Evolutionary conservation across 2,113 vertebrate species (phyloP), one percentile per base, ranked within the genome.

Genomic region (Dasyornis broadbenti): DNA sequence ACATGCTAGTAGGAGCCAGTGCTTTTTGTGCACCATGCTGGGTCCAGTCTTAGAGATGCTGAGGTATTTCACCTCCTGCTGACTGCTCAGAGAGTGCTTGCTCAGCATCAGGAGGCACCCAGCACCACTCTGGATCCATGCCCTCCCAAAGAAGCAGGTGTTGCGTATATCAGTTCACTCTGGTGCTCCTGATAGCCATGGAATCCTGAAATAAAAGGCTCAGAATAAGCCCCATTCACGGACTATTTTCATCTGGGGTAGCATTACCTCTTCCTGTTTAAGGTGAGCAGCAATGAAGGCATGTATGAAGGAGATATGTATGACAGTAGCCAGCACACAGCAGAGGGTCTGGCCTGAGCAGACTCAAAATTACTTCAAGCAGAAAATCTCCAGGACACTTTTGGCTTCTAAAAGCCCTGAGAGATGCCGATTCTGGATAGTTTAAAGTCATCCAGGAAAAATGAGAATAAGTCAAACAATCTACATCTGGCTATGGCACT

Each of bases 41-140:
- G 37, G 90, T 35, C 56, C 40, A 68, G 47, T 57, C 20, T 49
- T 60, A 68, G 49, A 83, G 64, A 86, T 83, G 40, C 68, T 89
- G 69, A 75, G 45, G 28, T 84, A 87, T 94, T 95, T 95, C 47
- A 69, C 35, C 44, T 94, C 80, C 83, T 64, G 63, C 71, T 85
- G 82, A 66, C 35, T 65, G 18, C 35, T 49, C 39, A 45, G 63
- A 75, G 11, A 18, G 20, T 19, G 5, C 12, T 65, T 2, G 1
- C 22, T 61, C 8, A 15, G 10, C 30, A 24, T 82, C 4, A 23
- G n/a, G 44, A 85, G 31, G 15, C 37, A 85, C 3, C 9, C 52
- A 83, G 39, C 52, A 42, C 21, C 5, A 0, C 20, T 40, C 66
- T 52, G 31, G 7, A 82, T 70, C 5, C 18, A 54, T 44, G 5